A percentile compares a stretch with the other conserved stretches of the same genome.
phyloP scores from a whole-genome alignment of 2,113 vertebrate genomes.

The Rhizomys pruinosus region DNA sequence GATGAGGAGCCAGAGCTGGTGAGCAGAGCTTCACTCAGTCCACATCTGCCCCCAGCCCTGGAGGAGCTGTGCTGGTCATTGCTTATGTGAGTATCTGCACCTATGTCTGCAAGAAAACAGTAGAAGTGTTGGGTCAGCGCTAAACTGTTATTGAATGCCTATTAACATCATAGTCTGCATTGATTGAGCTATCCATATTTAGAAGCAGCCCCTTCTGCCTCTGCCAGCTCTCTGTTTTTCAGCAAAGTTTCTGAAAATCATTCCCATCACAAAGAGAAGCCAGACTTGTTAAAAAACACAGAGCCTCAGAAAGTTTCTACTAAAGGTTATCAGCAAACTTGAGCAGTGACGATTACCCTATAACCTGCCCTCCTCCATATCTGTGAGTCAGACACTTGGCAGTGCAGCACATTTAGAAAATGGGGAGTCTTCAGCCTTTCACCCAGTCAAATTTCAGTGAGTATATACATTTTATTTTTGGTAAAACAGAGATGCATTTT shows the following conservation, averaged over 20 bases:
- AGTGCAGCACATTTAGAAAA: neutral
- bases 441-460: neutral
- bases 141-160: neutral
- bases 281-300: slow-evolving; percentile 12
- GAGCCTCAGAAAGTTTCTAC: neutral
- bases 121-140: neutral
- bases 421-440: neutral
- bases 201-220: neutral
- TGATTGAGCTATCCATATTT: neutral
- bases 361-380: neutral
- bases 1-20: neutral
- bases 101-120: neutral
- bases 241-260: slow-evolving; percentile 55
- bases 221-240: slow-evolving; percentile 16
- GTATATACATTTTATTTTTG: neutral
- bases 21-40: neutral
- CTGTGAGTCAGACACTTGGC: neutral
- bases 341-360: neutral
- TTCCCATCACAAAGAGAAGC: neutral
- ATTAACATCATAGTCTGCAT: neutral
- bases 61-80: neutral
- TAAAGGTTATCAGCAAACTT: neutral
- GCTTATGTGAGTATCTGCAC: neutral
- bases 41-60: neutral
- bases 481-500: neutral